These are phyloP conservation scores for Pelusios castaneus DNA, from an alignment of 2,113 vertebrate genomes.

Conservation along the genomic window DNA sequence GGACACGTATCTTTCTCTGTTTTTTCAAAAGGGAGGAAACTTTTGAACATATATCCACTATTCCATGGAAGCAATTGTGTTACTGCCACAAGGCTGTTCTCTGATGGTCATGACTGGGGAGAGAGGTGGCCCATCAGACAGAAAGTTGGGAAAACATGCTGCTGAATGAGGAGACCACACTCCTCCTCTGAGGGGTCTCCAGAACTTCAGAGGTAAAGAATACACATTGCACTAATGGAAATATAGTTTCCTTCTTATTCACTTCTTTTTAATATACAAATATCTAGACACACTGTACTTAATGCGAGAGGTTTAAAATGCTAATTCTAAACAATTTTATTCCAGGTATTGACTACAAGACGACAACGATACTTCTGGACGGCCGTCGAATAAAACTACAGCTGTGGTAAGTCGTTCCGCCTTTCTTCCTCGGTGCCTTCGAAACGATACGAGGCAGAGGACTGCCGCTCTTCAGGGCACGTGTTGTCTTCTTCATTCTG, in stretches of 20 bases:
- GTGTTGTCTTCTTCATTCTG: background rate
- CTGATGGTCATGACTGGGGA: background rate
- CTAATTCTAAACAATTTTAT: background rate
- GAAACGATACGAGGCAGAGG: background rate
- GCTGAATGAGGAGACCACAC: background rate
- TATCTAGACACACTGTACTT: background rate
- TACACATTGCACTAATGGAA: background rate
- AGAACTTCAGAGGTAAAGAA: background rate
- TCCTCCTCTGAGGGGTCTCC: background rate
- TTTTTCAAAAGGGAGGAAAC: background rate
- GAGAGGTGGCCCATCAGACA: background rate
- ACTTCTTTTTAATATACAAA: background rate
- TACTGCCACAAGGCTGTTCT: background rate
- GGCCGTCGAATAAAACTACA: slow-evolving; percentile 88
- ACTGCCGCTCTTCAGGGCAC: background rate
- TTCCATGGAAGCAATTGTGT: background rate
- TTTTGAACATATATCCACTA: background rate
- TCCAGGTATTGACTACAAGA: slow-evolving; percentile 89
- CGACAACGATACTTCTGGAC: slow-evolving; percentile 88
- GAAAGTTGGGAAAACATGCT: background rate
- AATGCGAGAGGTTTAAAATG: background rate
- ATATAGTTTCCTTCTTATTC: background rate
- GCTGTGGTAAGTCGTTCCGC: slow-evolving; percentile 80
- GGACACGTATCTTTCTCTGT: background rate
- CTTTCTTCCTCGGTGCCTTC: background rate